A percentile compares a stretch with the other conserved stretches of the same genome.
Conservation (phyloP, 2,888 invertebrate species). For the Mayetiola destructor region DNA sequence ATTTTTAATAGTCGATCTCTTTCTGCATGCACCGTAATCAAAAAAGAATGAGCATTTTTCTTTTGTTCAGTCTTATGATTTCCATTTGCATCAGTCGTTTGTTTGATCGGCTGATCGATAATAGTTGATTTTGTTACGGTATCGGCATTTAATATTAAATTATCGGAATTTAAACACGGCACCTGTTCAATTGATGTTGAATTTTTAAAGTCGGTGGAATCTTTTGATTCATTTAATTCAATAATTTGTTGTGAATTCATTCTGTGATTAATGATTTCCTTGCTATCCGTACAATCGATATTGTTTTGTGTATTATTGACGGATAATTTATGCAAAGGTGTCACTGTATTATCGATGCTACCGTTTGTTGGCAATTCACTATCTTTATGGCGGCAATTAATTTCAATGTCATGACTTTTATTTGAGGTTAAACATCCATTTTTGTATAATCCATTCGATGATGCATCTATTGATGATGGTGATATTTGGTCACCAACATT, state of each 20-base stretch:
- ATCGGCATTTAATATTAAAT: background rate
- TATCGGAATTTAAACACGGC: background rate
- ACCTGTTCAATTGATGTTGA: background rate
- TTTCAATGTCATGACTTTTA: slow-evolving; percentile 8
- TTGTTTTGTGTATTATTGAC: background rate
- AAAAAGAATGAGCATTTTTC: slow-evolving; percentile 65
- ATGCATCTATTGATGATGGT: background rate
- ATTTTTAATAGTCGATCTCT: slow-evolving; percentile 51
- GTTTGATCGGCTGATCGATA: background rate
- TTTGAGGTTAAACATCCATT: slow-evolving; percentile 8
- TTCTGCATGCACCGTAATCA: slow-evolving; percentile 58
- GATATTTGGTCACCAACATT: background rate
- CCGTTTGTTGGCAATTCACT: background rate
- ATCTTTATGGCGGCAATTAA: background rate
- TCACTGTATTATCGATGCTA: background rate
- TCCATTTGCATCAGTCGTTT: slow-evolving; percentile 30
- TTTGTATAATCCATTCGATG: background rate
- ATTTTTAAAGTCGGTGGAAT: background rate
- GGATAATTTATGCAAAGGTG: background rate
- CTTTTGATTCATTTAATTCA: background rate
- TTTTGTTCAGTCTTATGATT: slow-evolving; percentile 27
- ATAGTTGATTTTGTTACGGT: no score
- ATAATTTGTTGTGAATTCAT: no score
- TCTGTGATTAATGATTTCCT: background rate
- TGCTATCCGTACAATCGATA: background rate